phyloP scores from a whole-genome alignment of 2,113 vertebrate genomes.

The Spermophilus dauricus region DNA sequence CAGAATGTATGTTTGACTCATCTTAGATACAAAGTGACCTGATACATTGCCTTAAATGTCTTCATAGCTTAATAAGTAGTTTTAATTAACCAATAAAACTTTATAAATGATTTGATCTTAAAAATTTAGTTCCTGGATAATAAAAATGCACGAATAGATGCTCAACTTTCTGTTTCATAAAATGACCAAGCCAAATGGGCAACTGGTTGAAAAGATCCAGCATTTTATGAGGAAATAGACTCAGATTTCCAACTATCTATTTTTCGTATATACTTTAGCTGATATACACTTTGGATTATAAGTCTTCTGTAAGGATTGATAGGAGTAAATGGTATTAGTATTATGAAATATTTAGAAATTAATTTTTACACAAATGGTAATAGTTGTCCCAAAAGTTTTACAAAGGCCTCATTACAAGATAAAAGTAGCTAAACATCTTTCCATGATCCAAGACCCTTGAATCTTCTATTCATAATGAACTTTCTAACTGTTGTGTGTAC shows the following conservation, averaged over 20 bases:
- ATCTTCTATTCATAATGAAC: background rate
- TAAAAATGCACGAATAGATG: background rate
- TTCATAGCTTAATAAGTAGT: background rate
- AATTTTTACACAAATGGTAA: background rate
- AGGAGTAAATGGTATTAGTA: background rate
- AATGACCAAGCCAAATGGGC: background rate
- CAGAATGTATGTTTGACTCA: background rate
- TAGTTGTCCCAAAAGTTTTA: background rate
- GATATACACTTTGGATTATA: background rate
- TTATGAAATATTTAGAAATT: background rate
- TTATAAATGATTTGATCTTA: background rate
- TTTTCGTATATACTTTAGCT: background rate
- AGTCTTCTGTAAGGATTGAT: background rate
- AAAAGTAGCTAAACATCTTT: background rate
- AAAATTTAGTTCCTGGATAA: background rate
- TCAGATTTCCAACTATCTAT: background rate
- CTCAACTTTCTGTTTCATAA: background rate
- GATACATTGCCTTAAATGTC: background rate
- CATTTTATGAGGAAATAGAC: background rate
- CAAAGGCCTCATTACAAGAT: background rate
- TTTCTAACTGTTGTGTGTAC: background rate
- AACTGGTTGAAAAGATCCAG: background rate
- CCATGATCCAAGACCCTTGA: background rate
- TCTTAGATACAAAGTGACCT: background rate
- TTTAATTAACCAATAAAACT: slow-evolving; percentile 7